Percentiles rank a stretch among this genome's conserved stretches.
Conservation (phyloP, 2,113 vertebrate species). For the Piaya cayana region DNA sequence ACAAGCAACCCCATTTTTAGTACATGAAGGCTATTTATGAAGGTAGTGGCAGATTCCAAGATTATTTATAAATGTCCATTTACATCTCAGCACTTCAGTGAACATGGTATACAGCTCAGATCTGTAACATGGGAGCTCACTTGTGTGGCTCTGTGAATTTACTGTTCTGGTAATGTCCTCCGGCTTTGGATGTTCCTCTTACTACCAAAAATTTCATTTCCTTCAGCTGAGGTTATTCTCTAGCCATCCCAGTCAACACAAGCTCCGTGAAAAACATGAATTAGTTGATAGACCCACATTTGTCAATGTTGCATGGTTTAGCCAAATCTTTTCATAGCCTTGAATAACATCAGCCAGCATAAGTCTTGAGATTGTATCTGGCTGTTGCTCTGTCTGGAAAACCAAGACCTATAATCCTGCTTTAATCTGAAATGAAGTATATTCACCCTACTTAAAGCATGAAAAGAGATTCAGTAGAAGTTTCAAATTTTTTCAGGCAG, state of each 20-base stretch:
- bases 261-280: neutral
- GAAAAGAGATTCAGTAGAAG: neutral
- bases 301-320: neutral
- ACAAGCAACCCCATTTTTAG: neutral
- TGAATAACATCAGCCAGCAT: neutral
- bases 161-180: neutral
- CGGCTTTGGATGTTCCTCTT: neutral
- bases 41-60: neutral
- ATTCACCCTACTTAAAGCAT: neutral
- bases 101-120: neutral
- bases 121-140: neutral
- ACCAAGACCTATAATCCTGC: neutral
- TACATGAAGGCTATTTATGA: neutral
- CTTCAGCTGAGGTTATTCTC: neutral
- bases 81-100: rapidly evolving
- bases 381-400: neutral
- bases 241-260: neutral
- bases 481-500: neutral
- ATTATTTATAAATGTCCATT: neutral
- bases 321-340: neutral
- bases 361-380: neutral
- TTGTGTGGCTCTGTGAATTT: neutral
- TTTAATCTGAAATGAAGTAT: neutral
- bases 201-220: neutral
- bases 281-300: neutral